These are phyloP conservation scores for Atta texana DNA, from an alignment of 1,140 invertebrate genomes.

Conservation along the genomic window DNA sequence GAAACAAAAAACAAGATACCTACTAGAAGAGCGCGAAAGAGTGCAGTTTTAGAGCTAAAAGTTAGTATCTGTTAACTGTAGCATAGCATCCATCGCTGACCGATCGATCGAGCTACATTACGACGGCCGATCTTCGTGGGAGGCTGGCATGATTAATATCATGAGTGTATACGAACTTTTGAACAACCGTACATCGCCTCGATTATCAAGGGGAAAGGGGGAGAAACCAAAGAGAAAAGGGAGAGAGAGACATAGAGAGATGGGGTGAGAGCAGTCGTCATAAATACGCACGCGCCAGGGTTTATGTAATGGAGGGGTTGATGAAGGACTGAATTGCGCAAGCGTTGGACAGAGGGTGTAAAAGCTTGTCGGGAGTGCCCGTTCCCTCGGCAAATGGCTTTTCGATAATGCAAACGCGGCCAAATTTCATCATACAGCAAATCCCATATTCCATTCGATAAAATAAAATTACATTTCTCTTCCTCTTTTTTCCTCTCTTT, in stretches of 20 bases:
- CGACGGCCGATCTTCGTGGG: conserved; percentile 27
- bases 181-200: conserved; percentile 53
- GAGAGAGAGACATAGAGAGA: conserved; percentile 22
- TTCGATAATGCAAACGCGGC: conserved; percentile 65
- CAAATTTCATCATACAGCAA: conserved; percentile 64
- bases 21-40: neutral
- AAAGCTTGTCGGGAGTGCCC: conserved; percentile 64
- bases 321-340: conserved; percentile 66
- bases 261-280: neutral
- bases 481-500: neutral
- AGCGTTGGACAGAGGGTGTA: conserved; percentile 68
- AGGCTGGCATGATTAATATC: conserved; percentile 55
- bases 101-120: conserved; percentile 40
- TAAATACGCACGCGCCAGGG: conserved; percentile 55
- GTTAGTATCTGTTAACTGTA: conserved; percentile 1
- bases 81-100: conserved; percentile 10
- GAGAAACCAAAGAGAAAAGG: neutral
- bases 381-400: conserved; percentile 55
- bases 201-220: conserved; percentile 9
- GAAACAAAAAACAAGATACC: neutral
- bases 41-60: neutral
- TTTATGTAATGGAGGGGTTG: conserved; percentile 55
- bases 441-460: conserved; percentile 19
- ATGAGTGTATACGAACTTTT: conserved; percentile 43
- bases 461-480: neutral